Evolutionary conservation across 2,888 invertebrate species (phyloP).

Genomic region (Cotesia congregata): DNA sequence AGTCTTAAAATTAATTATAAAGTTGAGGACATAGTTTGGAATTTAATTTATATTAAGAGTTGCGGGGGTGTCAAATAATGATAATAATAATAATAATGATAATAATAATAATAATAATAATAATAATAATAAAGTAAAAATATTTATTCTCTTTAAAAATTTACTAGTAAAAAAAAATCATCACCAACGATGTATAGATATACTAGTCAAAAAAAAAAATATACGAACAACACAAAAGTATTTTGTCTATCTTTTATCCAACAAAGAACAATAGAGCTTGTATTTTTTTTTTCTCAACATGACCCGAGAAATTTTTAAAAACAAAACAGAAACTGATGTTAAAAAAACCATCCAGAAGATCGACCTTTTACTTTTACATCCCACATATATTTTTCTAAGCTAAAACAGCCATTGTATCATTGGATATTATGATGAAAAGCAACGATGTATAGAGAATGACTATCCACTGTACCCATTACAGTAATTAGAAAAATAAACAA

Average conservation of each 20-base stretch:
- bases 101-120: too few relatives aligned
- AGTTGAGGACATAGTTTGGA: too few relatives aligned
- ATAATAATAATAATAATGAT: too few relatives aligned
- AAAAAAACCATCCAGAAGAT: background rate
- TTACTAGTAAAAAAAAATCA: too few relatives aligned
- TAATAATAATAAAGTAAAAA: too few relatives aligned
- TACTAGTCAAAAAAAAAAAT: background rate
- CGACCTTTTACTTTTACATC: background rate
- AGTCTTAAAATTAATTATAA: too few relatives aligned
- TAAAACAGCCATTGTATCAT: background rate
- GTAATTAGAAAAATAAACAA: too few relatives aligned
- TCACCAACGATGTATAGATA: slow-evolving; percentile 2
- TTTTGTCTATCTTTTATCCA: slow-evolving; percentile 21
- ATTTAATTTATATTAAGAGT: too few relatives aligned
- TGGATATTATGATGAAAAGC: background rate
- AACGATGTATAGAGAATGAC: too few relatives aligned
- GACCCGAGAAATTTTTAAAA: slow-evolving; percentile 37
- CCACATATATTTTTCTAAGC: background rate
- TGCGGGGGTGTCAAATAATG: too few relatives aligned
- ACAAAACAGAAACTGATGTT: background rate
- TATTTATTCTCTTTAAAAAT: too few relatives aligned
- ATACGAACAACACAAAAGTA: background rate
- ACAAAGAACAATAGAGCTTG: slow-evolving; percentile 39
- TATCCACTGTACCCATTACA: too few relatives aligned
- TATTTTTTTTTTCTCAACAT: slow-evolving; percentile 14